phyloP scores from a whole-genome alignment of 2,888 invertebrate genomes.

The Parnassius smintheus region DNA sequence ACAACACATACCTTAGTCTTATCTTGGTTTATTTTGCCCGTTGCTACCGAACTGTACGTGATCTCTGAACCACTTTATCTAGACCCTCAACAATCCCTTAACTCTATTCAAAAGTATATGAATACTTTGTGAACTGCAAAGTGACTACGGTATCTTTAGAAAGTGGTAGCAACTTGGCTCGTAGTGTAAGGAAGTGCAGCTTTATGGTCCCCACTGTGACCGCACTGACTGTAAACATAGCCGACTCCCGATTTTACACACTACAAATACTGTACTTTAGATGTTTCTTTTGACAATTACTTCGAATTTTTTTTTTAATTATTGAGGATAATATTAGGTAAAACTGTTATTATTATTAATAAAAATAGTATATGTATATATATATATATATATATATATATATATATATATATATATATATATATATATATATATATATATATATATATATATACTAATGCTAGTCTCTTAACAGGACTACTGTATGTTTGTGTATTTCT shows the following conservation, averaged over 20 bases:
- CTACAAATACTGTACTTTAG: constrained; percentile 1
- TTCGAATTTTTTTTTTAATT: no score
- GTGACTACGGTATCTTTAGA: constrained; percentile 37
- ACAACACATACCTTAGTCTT: constrained; percentile 61
- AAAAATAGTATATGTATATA: no score
- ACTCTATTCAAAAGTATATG: constrained; percentile 32
- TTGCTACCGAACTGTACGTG: constrained; percentile 62
- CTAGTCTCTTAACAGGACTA: no score
- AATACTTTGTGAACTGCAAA: constrained; percentile 27
- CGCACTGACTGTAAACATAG: constrained; percentile 56
- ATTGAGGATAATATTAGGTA: no score
- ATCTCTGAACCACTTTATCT: constrained; percentile 25
- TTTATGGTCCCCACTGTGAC: constrained; percentile 65
- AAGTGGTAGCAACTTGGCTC: constrained; percentile 47
- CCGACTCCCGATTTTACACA: constrained; percentile 54
- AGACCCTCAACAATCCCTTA: constrained; percentile 1
- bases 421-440: no score
- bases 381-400: no score
- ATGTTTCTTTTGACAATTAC: no score
- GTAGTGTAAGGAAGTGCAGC: constrained; percentile 65
- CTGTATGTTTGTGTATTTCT: no score
- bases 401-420: no score
- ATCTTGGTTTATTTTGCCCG: constrained; percentile 71
- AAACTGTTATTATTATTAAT: no score
- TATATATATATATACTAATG: no score